Base-by-base conservation (phyloP, 2,888 invertebrate genomes). In the Hofmannophila pseudospretella region DNA sequence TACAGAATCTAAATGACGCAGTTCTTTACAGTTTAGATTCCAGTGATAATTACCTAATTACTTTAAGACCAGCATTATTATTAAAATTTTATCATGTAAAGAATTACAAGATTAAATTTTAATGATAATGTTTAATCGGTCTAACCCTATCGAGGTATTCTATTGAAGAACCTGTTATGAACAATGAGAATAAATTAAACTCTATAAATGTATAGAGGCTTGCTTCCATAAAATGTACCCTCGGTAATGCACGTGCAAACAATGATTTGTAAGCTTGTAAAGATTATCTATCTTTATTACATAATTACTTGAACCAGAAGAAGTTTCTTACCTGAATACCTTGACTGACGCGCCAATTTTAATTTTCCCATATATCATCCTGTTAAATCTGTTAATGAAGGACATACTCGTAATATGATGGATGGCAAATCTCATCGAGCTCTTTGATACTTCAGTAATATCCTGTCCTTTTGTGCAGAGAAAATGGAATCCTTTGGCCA, bases 351-450 rank as follows among this genome's bases (percentile, higher is more conserved):
- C 39, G 38, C 44, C 44, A 50, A 54, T 44, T 51, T 58, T 52
- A 54, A 55, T 52, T 44, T 44, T 40, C 40, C 57, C 58, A 65
- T 73, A 66, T 52, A 70, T 75, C 70, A 71, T 57, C 39, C 19
- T 36, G 45, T 65, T n/a, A n/a, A n/a, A n/a, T n/a, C n/a, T n/a
- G n/a, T n/a, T n/a, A 67, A 71, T 64, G 61, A 66, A 61, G 51
- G 44, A 51, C 41, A 65, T n/a, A n/a, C n/a, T n/a, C n/a, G n/a
- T 54, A 66, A 64, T 42, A 59, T 63, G 62, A 68, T 60, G 56
- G 56, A 67, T 62, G 51, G 51, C 49, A 45, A 54, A 50, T 55
- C 47, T 51, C 49, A 53, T 53, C 29, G 19, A 44, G 16, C 37
- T 32, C 37, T 40, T 47, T 41, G 38, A 38, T 14, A 28, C 5